These are phyloP conservation scores for Laupala kohalensis DNA, from an alignment of 1,140 invertebrate genomes.

Conservation along the genomic window DNA sequence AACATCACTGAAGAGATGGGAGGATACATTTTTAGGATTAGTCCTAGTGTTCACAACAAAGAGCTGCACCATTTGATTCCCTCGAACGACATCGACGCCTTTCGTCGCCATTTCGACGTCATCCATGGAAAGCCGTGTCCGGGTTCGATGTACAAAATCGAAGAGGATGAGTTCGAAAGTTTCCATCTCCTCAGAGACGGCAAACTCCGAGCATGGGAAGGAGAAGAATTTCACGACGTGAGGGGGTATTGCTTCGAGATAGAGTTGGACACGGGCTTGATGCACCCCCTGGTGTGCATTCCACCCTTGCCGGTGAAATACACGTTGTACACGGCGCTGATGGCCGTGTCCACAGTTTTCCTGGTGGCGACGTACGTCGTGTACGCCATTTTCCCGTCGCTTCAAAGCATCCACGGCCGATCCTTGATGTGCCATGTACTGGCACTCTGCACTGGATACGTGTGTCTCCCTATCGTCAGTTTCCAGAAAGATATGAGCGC, in stretches of 20 bases:
- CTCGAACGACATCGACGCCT: neutral
- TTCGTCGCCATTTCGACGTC: neutral
- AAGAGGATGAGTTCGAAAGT: neutral
- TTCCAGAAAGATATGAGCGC: too few species aligned
- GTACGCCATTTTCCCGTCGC: neutral
- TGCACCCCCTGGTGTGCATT: neutral
- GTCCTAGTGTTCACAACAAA: neutral
- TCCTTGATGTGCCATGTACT: neutral
- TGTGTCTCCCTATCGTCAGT: neutral
- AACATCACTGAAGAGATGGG: neutral
- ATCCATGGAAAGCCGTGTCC: neutral
- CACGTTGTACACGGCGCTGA: neutral
- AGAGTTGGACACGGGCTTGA: neutral
- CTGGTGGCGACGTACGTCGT: neutral
- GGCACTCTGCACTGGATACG: neutral
- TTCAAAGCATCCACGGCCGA: neutral
- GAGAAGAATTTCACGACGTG: neutral
- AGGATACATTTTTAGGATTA: too few species aligned
- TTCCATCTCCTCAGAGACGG: neutral
- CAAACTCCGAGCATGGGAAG: neutral
- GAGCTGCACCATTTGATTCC: neutral
- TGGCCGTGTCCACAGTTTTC: neutral
- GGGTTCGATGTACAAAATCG: neutral
- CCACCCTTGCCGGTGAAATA: neutral
- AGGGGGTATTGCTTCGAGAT: neutral